Conservation (phyloP, 1,140 invertebrate genomes). For the Phthorimaea operculella region DNA sequence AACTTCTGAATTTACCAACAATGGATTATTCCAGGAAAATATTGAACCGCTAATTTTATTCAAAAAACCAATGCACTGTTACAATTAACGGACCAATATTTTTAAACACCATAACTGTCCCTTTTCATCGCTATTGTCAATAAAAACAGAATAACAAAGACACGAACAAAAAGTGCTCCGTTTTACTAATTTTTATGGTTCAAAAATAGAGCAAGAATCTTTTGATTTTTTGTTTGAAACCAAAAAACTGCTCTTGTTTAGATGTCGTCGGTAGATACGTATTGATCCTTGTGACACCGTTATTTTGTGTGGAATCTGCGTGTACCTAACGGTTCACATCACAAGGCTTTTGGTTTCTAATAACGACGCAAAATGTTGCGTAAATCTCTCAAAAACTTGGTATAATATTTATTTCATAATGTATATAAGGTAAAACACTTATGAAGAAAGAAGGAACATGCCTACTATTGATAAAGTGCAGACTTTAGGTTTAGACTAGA, state of each 20-base stretch:
- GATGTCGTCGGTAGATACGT: not conserved
- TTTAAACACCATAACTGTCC: constrained; percentile 11
- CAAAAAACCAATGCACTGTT: constrained; percentile 33
- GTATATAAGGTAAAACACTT: no score
- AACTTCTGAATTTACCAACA: no score
- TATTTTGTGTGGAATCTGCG: not conserved
- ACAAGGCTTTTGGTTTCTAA: no score
- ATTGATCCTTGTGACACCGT: not conserved
- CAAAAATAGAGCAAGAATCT: constrained; percentile 30
- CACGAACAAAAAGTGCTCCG: constrained; percentile 38
- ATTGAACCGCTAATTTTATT: not conserved
- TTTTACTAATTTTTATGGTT: constrained; percentile 34
- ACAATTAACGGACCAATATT: constrained; percentile 42
- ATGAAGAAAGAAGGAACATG: no score
- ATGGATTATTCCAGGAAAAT: no score
- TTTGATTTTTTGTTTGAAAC: constrained; percentile 11
- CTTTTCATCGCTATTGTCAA: constrained; percentile 7
- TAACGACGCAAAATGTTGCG: no score
- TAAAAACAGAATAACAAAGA: constrained; percentile 6
- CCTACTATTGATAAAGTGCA: no score
- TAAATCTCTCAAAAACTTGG: no score
- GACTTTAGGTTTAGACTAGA: no score
- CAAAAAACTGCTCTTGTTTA: not conserved
- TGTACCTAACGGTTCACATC: not conserved
- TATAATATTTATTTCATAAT: no score